A percentile compares a stretch with the other conserved stretches of the same genome.
Conservation (phyloP, 2,797 vertebrate genomes). For the Phaenicophaeus curvirostris region DNA sequence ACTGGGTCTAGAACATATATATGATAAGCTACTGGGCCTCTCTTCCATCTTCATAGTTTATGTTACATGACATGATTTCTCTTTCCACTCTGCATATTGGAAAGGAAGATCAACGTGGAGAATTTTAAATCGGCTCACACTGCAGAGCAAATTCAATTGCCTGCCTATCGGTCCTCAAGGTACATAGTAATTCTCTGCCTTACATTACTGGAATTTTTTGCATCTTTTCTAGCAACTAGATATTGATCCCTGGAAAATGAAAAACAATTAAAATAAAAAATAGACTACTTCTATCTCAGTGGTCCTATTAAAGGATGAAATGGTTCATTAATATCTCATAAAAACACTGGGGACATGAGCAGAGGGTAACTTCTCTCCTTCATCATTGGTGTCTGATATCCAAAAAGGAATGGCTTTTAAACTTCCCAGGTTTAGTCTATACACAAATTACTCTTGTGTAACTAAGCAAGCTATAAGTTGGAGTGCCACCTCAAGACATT, state of each 20-base stretch:
- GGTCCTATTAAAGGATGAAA: conserved; percentile 30
- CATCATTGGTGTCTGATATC: neutral
- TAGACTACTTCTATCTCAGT: conserved; percentile 1
- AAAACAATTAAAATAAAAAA: conserved; percentile 49
- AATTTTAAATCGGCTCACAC: neutral
- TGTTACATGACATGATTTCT: neutral
- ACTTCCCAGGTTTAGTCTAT: neutral
- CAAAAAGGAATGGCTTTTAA: neutral
- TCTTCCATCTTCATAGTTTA: neutral
- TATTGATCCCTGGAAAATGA: conserved; percentile 61
- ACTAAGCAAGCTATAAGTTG: neutral
- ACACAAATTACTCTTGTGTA: neutral
- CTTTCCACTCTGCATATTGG: neutral
- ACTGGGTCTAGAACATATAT: neutral
- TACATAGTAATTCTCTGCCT: neutral
- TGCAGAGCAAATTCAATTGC: conserved; percentile 21
- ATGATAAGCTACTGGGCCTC: neutral
- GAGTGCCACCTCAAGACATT: neutral
- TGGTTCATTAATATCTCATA: conserved; percentile 50
- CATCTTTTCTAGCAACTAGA: conserved; percentile 50
- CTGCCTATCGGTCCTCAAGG: neutral
- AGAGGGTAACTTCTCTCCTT: neutral
- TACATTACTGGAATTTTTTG: conserved; percentile 50
- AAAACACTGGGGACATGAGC: neutral
- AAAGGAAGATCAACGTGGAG: neutral